Base-by-base conservation (phyloP, 2,797 vertebrate species). In the Crocidura indochinensis region DNA sequence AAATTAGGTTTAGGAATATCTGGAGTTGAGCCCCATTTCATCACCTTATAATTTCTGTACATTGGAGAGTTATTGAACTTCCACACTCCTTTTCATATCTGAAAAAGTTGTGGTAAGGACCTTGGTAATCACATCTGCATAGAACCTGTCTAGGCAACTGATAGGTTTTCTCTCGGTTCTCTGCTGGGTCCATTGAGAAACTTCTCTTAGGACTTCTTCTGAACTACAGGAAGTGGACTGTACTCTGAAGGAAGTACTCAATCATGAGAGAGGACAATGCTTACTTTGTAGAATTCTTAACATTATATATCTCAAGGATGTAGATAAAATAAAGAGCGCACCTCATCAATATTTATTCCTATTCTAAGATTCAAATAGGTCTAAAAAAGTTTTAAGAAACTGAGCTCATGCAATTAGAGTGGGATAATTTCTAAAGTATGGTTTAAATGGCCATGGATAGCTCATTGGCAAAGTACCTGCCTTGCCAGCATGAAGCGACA, bases 351-450 rank as follows among this genome's bases (percentile, higher is more conserved):
- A 22, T 10, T 82, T 51, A 72, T 60, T 12, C 8, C 44, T 65
- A 24, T 71, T 72, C 71, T 74, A 56, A 56, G 38, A 83, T 86
- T 81, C 46, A 44, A 47, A 84, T 72, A 67, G 20, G 1, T 56
- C 44, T 22, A 71, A 46, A 24, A n/a, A 81, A 38, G 5, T 60
- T 78, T 46, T 62, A 69, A 26, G 38, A 24, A 44, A 65, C 46
- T 92, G 49, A 91, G 31, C 68, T 64, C 17, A 74, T 0, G 0
- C 64, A 53, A 11, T 69, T 5, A n/a, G 17, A 76, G 3, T 53
- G 46, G 46, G 3, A 71, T 86, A 44, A 88, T 68, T 82, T 85
- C 68, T 72, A 51, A 44, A 17, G 64, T 44, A 75, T 60, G 20
- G 6, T 51, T 60, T 60, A 20, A 60, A 60, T 17, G 56, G 56